Evolutionary conservation across 2,888 invertebrate genomes (phyloP), one percentile per base, ranked within the genome.

Genomic region (Koerneria pararmatus): DNA sequence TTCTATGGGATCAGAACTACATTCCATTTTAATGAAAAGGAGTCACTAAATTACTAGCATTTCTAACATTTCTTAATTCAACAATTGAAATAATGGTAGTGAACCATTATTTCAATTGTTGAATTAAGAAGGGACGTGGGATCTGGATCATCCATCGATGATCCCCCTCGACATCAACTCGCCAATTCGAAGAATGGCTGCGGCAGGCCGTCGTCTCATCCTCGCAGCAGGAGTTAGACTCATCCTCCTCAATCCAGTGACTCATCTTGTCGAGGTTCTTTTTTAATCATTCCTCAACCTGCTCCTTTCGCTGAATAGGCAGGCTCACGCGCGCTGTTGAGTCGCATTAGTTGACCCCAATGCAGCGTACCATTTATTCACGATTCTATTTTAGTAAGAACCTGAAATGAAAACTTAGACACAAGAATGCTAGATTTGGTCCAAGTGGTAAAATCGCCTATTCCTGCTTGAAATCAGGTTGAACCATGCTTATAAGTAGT

Each of bases 121-220:
- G 61, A n/a, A n/a, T 69, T 64, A 60, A 61, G 78, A 78, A 65
- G 69, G 74, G n/a, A 60, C 69, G 2, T 78, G 78, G 78, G 78
- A 78, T 68, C 59, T 78, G 34, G 76, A 76, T 5, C 73, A 70
- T 49, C 74, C 73, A 34, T 63, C 67, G n/a, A 72, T 66, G 0
- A 65, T 76, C 1, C 62, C 64, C 37, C n/a, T 74, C 69, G 63
- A 66, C 57, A 8, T 54, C 71, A 34, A 65, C 71, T 15, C 72
- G 70, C 65, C 22, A n/a, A 27, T 54, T 27, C 58, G 61, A 32
- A 66, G 68, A 53, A 65, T 64, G 15, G 71, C 67, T 1, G 70
- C 68, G 19, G 68, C 68, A 22, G 63, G 67, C 32, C 46, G 71
- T n/a, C 54, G 54, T 15, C 54, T 66, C 46, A 19, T 19, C 6